phyloP scores from a whole-genome alignment of 2,113 vertebrate genomes.

The Aix galericulata region DNA sequence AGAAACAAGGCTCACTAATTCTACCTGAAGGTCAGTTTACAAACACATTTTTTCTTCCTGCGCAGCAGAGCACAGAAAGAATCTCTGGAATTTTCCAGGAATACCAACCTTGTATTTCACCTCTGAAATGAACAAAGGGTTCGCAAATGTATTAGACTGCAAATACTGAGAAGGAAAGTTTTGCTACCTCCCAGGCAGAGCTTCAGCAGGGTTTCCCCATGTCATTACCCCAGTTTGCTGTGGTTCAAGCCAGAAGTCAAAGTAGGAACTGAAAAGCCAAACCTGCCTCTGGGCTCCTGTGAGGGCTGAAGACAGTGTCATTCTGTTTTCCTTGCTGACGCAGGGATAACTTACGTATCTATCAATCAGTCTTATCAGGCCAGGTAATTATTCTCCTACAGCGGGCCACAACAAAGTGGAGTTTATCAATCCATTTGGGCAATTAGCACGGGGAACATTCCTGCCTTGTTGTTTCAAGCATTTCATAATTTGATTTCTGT shows the following conservation, averaged over 20 bases:
- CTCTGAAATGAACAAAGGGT: background rate
- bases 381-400: background rate
- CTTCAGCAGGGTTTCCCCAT: background rate
- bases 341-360: background rate
- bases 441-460: background rate
- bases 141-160: background rate
- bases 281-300: background rate
- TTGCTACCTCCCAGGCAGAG: background rate
- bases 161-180: background rate
- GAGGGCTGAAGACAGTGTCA: background rate
- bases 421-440: background rate
- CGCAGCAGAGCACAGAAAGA: background rate
- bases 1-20: background rate
- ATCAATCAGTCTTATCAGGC: background rate
- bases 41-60: background rate
- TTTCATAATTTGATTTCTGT: background rate
- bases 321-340: background rate
- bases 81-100: background rate
- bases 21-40: background rate
- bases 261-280: background rate
- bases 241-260: background rate
- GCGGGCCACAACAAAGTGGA: background rate
- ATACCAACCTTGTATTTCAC: background rate
- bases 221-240: background rate
- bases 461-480: background rate